Base-by-base conservation (phyloP, 2,888 invertebrate species). In the Phrixothrix hirtus region DNA sequence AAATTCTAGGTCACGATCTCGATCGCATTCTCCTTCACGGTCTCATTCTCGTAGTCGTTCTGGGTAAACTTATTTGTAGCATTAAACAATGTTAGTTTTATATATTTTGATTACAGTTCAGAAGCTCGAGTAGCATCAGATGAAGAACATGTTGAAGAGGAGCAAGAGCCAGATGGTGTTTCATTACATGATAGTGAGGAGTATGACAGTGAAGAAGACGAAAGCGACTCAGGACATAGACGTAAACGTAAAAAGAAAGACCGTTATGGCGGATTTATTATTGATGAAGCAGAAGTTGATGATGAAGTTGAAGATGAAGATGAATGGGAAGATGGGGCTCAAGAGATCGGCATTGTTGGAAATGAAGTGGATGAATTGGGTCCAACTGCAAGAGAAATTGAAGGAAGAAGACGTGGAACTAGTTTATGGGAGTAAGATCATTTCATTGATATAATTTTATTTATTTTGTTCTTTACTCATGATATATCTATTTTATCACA, bases 301-400 rank as follows among this genome's bases (percentile, higher is more conserved):
- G 88, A 89, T 70, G 92, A 92, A 76, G 92, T 92, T 2, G 94
- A 97, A 68, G 95, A 97, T 77, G 95, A 96, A 66, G 95, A 96
- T 58, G 93, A 95, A 68, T 95, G 95, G 92, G 96, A 97, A 72
- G 95, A 95, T 60, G 96, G 94, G 6, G 95, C 92, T 0, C 94
- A 94, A 69, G 94, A 95, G 72, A 87, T 92, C 76, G 92, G 92
- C 16, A 90, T 92, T 64, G 89, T 92, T n/a, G 88, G 88, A 0
- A 93, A 95, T 74, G 93, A 95, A 71, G 86, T 89, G 35, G 92
- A 93, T 65, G 95, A 95, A 71, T 81, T 91, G 55, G 95, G 95
- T 0, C 94, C 93, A 0, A 95, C 95, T 0, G 95, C 96, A 16
- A 79, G 94, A 39, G 96, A 97, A 75, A 95, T 97, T 71, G 96